Base-by-base conservation (phyloP, 2,888 invertebrate genomes). In the Stictocephala bisonia region DNA sequence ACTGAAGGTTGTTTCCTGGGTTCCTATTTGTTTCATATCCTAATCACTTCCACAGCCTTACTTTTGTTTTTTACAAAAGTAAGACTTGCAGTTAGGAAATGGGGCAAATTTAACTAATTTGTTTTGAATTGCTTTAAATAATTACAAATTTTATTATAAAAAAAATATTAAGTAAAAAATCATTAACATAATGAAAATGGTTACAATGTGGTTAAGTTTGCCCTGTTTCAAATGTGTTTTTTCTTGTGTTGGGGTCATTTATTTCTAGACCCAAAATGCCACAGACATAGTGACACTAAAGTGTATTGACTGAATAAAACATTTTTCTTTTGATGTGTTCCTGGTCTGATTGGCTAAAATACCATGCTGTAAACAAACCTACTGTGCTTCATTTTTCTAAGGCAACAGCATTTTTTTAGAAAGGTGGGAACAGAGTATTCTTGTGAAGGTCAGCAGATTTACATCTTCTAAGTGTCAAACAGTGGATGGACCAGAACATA, bases 1-100 rank as follows among this genome's bases (percentile, higher is more conserved):
- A 66, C 58, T 73, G 73, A 73, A 73, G 66, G 58, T 58, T 35
- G 35, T 69, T 68, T 73, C 22, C 68, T 68, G 73, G 68, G 66
- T 68, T 31, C 26, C 56, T 68, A 53, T 44, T 68, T 48, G 73
- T 29, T 68, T 68, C 69, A 31, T 22, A 68, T 73, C 68, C 73
- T 56, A 27, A 41, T 29, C 44, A 53, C 27, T 35, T 53, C 69
- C 35, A 31, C 9, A 20, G 40, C 7, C 22, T 69, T 69, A 22
- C 69, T 69, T 51, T 29, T 69, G 69, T 22, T 26, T n/a, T 44
- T 20, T 24, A 22, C 69, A 69, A 2, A 26, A 64, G 64, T 64
- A 64, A 64, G 44, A 27, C 22, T 69, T 3, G 51, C 53, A 26
- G 35, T 69, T 35, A 20, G 24, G 69, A 69, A 53, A 35, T 69